Base-by-base conservation (phyloP, 2,797 vertebrate genomes). In the Sparus aurata region DNA sequence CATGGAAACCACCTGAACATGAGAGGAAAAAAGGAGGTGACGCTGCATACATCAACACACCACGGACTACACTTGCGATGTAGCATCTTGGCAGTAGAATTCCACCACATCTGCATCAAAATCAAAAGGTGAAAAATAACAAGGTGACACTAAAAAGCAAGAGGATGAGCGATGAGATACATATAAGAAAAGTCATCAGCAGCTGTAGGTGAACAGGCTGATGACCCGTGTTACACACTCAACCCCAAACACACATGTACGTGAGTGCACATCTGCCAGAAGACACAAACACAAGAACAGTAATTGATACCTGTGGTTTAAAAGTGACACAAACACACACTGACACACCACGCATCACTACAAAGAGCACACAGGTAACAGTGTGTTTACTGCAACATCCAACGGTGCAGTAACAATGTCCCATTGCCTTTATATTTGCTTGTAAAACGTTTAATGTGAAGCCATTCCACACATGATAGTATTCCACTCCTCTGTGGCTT, bases 1-100 rank as follows among this genome's bases (percentile, higher is more conserved):
- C 94, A 99, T 96, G 3, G 98, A 98, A 74, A 99, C 97, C 90
- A 99, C 97, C 98, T 99, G 77, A 38, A 47, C 18, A 68, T 9
- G 47, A 70, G 3, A 45, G n/a, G 11, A 60, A 45, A 20, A 27
- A 27, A 57, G 46, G 16, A 59, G n/a, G 46, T 17, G 62, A 62
- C 61, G 67, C 54, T 23, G 53, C 12, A 23, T n/a, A n/a, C 7
- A 34, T 34, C 34, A 34, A 60, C 0, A 43, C 8, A 64, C 27
- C 15, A 66, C 49, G 34, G 41, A 73, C 15, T 63, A 68, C 15
- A n/a, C 1, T 16, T 38, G 11, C 1, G 8, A 25, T 8, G 3
- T 22, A 17, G 5, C 18, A 45, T 18, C 17, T 59, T 45, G 5
- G 27, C 27, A 62, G 22, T 12, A 66, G 12, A 58, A 16, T 27